Base-by-base conservation (phyloP, 2,888 invertebrate species). In the Dynastes hyllus region DNA sequence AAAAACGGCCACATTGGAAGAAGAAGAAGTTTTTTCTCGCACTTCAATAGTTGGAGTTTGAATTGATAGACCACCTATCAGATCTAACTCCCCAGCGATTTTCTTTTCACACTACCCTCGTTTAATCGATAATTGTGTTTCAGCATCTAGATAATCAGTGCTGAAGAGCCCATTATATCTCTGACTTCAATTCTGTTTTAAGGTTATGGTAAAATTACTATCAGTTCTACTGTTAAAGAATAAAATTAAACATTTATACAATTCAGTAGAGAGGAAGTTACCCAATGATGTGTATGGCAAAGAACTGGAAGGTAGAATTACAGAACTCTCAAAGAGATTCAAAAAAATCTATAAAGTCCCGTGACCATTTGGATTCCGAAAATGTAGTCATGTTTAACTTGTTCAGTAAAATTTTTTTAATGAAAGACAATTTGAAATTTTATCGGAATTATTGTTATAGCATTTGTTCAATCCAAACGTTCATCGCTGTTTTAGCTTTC, bases 211-310 rank as follows among this genome's bases (percentile, higher is more conserved):
- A 11, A 69, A 69, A 27, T 53, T 69, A 27, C 50, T 69, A 51
- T 69, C 69, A 51, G 51, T 69, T 11, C 27, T 69, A 9, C 50
- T 69, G 29, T 13, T 75, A 27, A 61, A 53, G 16, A 77, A 67
- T 1, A 27, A 77, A 77, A n/a, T 77, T 37, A 40, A 45, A 27
- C 40, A 22, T 16, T 63, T 78, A 32, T 78, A 73, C 40, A 66
- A 66, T 2, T 75, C 53, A 8, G 73, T 73, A 53, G 73, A 78
- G 32, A 63, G 58, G 32, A 78, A 73, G 53, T 78, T 73, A 75
- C 75, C 73, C 9, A 37, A 75, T 45, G 16, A 78, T 40, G 27
- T 75, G n/a, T 78, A 66, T 16, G 78, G 78, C n/a, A 11, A 22
- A 22, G 66, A 78, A 13, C 58, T 78, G 16, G 66, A 75, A 27